Conservation (phyloP, 2,113 vertebrate species). For the Nesospiza acunhae region DNA sequence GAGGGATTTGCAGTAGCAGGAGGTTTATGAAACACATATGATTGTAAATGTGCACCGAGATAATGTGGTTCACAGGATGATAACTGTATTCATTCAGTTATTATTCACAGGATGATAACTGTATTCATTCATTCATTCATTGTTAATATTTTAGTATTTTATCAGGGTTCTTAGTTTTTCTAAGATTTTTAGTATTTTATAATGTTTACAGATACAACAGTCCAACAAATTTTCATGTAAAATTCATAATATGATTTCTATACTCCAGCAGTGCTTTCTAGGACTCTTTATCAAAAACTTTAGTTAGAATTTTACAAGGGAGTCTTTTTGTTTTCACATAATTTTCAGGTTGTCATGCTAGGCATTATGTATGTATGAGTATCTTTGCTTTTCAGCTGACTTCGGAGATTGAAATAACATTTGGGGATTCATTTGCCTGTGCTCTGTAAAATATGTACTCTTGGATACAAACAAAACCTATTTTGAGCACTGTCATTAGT, state of each 20-base stretch:
- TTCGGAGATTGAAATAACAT: constrained; percentile 71
- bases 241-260: constrained; percentile 66
- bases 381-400: constrained; percentile 71
- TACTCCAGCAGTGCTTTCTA: constrained; percentile 28
- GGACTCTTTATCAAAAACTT: constrained; percentile 56
- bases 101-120: constrained; percentile 28
- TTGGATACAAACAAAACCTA: constrained; percentile 18
- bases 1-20: constrained; percentile 56
- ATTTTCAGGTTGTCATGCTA: constrained; percentile 61
- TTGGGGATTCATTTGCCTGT: constrained; percentile 48
- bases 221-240: constrained; percentile 60
- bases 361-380: constrained; percentile 51
- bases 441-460: constrained; percentile 59
- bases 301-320: constrained; percentile 53
- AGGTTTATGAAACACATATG: constrained; percentile 55
- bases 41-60: constrained; percentile 54
- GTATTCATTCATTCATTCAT: constrained; percentile 56
- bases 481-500: constrained; percentile 23
- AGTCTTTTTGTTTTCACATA: constrained; percentile 46
- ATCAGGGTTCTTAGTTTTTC: constrained; percentile 34
- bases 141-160: constrained; percentile 54
- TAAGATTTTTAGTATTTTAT: constrained; percentile 22
- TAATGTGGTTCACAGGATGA: constrained; percentile 32
- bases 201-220: background rate
- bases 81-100: constrained; percentile 56